Base-by-base conservation (phyloP, 2,113 vertebrate species). In the Hippocampus abdominalis region DNA sequence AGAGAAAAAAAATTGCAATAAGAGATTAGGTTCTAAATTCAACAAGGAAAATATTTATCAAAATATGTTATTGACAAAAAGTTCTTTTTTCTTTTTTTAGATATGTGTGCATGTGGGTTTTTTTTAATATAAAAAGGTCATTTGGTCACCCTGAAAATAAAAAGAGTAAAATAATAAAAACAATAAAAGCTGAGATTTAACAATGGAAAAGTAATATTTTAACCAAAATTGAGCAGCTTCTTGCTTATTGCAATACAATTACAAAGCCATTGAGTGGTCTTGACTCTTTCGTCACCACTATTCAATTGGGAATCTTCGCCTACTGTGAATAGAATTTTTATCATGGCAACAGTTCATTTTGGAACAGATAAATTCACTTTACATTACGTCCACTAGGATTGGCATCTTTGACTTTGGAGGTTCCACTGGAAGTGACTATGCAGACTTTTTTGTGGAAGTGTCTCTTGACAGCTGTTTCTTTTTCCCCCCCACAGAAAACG, bases 401-500 rank as follows among this genome's bases (percentile, higher is more conserved):
- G 12, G 23, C 32, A 1, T 60, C 13, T 59, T 32, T 7, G 13
- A 32, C 57, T 60, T 60, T 60, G 27, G 57, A 60, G 57, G 57
- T 27, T 64, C 39, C 40, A 64, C 61, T 42, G 12, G 9, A 62
- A 62, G 60, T 40, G 36, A 23, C 36, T 21, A 44, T 25, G 21
- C 16, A 51, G 27, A 18, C 8, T 32, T 32, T 20, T 32, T 49
- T 44, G 2, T 40, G 12, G 1, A 53, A 11, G 18, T 23, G 42
- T 46, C 3, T 13, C 7, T 25, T 44, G 10, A 68, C 11, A 54
- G 18, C 18, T 1, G 32, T 39, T 68, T 36, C 10, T 39, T 83
- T 3, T 84, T 82, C 71, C 32, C 27, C 27, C 32, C 32, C 48
- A 80, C 84, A 98, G 96, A 98, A 80, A 95, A 94, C 51, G 82